Evolutionary conservation across 2,888 invertebrate genomes (phyloP), one percentile per base, ranked within the genome.

Genomic region (Caenorhabditis uteleia): DNA sequence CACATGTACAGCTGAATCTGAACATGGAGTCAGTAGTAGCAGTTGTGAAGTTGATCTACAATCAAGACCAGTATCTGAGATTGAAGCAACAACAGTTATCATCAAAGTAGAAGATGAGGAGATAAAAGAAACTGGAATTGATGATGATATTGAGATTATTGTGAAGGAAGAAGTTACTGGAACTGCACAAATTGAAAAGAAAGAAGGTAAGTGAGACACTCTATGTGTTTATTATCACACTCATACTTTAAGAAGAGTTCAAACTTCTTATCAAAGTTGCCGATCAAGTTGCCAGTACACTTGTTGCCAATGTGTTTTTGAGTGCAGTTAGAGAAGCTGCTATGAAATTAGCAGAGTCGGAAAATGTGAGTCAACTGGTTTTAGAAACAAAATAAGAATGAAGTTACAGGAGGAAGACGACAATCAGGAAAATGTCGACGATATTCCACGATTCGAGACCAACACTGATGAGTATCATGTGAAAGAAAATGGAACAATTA

Each of bases 191-290:
- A 68, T 75, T 47, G 66, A 58, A 36, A 72, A 71, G 33, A 53
- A 66, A 27, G 75, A 75, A 47, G 68, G 68, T 65, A 10, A 21
- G 55, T 33, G n/a, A 38, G 38, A 16, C 6, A 10, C 38, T 42
- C 10, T 7, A 42, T 14, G 5, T 14, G 8, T 23, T 23, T 6
- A 21, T 23, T 21, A 21, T 18, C 23, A 42, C 5, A 21, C 6
- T 10, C 8, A 39, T 6, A 21, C 12, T 62, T 68, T 23, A 39
- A 68, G 75, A 76, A 48, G 74, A 76, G 47, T 76, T 71, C 69
- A 76, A 76, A 26, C 64, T 81, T 26, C 68, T 82, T 21, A 75
- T 82, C 21, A 82, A 82, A 65, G 82, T 82, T n/a, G 82, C 82
- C 20, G 82, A 82, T 56, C 64, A 72, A 38, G 70, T 82, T 20